Evolutionary conservation across 2,888 invertebrate genomes (phyloP).

Genomic region (Artemia sinica): DNA sequence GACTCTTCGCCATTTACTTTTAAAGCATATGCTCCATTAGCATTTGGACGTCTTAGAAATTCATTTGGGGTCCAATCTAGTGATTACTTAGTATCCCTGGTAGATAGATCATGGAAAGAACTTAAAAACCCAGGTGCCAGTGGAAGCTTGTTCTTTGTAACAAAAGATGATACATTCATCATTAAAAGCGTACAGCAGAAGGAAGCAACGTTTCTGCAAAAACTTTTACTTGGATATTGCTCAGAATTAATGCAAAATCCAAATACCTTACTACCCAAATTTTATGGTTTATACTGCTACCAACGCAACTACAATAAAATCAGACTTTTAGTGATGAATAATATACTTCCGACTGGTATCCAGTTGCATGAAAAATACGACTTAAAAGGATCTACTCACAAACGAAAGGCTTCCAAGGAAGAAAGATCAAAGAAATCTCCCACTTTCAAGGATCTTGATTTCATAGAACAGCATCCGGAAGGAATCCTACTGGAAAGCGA

Average conservation of each 20-base stretch:
- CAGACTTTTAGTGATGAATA: slow-evolving; percentile 95
- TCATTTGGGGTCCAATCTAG: too few species aligned
- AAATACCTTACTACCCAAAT: slow-evolving; percentile 91
- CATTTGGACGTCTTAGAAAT: too few species aligned
- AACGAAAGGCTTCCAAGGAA: slow-evolving; percentile 49
- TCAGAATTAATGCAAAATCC: slow-evolving; percentile 93
- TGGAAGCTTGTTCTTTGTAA: slow-evolving; percentile 97
- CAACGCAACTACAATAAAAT: slow-evolving; percentile 97
- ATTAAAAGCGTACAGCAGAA: slow-evolving; percentile 99
- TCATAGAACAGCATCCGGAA: too few species aligned
- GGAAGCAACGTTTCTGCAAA: slow-evolving; percentile 97
- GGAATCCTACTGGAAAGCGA: too few species aligned
- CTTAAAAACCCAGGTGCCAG: slow-evolving; percentile 97
- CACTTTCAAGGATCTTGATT: too few species aligned
- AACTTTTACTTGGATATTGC: slow-evolving; percentile 88
- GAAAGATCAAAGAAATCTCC: too few species aligned
- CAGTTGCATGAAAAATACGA: slow-evolving; percentile 95
- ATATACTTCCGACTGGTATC: slow-evolving; percentile 83
- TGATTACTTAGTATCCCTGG: slow-evolving; percentile 58
- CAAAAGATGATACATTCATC: slow-evolving; percentile 96
- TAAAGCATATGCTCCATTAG: too few species aligned
- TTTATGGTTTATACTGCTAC: slow-evolving; percentile 97
- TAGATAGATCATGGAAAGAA: slow-evolving; percentile 81
- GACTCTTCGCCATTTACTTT: too few species aligned
- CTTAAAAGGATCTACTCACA: slow-evolving; percentile 96